phyloP scores from a whole-genome alignment of 2,113 vertebrate species.

The Eclectus roratus region DNA sequence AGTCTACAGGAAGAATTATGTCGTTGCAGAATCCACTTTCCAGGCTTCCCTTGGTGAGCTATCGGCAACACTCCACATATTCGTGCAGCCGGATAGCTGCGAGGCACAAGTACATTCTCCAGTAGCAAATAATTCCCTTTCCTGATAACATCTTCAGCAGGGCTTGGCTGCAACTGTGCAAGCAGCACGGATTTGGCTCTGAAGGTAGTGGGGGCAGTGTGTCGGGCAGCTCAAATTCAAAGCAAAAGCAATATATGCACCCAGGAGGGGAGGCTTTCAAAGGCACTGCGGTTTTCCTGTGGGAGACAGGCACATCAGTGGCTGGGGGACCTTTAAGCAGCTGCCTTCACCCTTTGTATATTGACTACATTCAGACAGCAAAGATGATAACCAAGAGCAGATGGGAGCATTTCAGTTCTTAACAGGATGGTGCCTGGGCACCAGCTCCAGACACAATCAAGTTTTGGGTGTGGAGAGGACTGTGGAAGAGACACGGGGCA shows the following conservation, averaged over 20 bases:
- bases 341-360: background rate
- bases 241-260: background rate
- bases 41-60: slow-evolving; percentile 1
- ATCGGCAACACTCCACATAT: background rate
- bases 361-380: background rate
- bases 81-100: background rate
- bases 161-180: background rate
- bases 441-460: background rate
- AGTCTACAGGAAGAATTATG: background rate
- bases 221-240: background rate
- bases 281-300: background rate
- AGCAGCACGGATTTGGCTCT: background rate
- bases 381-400: background rate
- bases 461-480: background rate
- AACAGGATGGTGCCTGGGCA: background rate
- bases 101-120: slow-evolving; percentile 21
- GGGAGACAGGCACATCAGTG: background rate
- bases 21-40: background rate
- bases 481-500: background rate
- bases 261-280: background rate
- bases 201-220: background rate
- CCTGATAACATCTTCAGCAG: slow-evolving; percentile 20
- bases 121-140: slow-evolving; percentile 40
- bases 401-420: accelerated
- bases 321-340: background rate